Percentiles rank a stretch among this genome's conserved stretches.
Evolutionary conservation across 2,888 invertebrate species (phyloP).

Genomic region (Drosophila multiciliata): DNA sequence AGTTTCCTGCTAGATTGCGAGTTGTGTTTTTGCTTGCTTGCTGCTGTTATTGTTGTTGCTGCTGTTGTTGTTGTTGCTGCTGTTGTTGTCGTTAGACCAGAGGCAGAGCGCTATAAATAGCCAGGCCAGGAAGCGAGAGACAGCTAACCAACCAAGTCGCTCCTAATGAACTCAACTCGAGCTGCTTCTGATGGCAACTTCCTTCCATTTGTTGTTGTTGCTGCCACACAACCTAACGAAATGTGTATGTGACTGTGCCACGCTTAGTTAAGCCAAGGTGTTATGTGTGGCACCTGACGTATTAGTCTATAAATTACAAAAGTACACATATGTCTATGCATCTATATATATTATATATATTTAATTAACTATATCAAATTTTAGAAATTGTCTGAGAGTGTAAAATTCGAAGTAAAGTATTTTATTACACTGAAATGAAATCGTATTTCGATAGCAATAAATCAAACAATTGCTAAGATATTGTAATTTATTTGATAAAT

Average conservation of each 20-base stretch:
- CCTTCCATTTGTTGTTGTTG: slow-evolving; percentile 65
- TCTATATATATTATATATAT: not conserved
- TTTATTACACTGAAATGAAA: not conserved
- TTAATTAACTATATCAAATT: not conserved
- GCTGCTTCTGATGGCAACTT: slow-evolving; percentile 69
- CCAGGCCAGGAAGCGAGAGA: slow-evolving; percentile 17
- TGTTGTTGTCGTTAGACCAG: not conserved
- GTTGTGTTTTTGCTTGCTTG: not conserved
- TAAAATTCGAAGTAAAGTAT: not conserved
- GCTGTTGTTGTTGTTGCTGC: not conserved
- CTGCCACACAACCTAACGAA: slow-evolving; percentile 40
- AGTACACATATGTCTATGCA: not conserved
- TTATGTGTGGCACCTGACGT: slow-evolving; percentile 7
- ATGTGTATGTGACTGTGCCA: slow-evolving; percentile 15
- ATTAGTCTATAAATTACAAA: not conserved
- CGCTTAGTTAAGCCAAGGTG: slow-evolving; percentile 19
- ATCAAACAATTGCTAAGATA: not conserved
- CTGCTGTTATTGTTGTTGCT: not conserved
- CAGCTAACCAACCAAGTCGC: slow-evolving; percentile 37
- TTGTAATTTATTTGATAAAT: not conserved
- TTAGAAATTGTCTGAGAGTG: no score
- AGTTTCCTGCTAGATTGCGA: slow-evolving; percentile 29
- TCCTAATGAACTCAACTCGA: slow-evolving; percentile 62
- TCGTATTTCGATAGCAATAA: not conserved
- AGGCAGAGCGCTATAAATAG: slow-evolving; percentile 1